Percentiles rank a stretch among this genome's conserved stretches.
phyloP scores from a whole-genome alignment of 2,888 invertebrate species.

The Scaeva pyrastri region DNA sequence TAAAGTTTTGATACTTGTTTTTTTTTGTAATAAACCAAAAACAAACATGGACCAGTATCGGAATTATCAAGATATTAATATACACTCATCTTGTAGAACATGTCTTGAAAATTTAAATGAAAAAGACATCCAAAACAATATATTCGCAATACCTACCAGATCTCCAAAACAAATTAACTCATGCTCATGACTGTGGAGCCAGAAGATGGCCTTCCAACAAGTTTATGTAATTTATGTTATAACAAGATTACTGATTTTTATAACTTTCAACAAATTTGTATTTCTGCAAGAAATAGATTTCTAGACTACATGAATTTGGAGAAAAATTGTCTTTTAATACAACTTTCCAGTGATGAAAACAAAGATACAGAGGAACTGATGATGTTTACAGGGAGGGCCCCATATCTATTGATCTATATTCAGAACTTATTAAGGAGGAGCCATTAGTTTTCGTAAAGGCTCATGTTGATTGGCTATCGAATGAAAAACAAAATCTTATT shows the following conservation, averaged over 20 bases:
- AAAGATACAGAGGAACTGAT: background rate
- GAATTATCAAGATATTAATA: constrained; percentile 76
- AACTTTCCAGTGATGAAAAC: background rate
- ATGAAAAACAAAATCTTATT: background rate
- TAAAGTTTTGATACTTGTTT: no score
- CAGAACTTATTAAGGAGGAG: background rate
- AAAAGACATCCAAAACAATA: constrained; percentile 78
- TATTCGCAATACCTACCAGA: constrained; percentile 81
- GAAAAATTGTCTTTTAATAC: constrained; percentile 68
- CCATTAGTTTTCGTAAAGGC: background rate
- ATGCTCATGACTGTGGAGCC: constrained; percentile 81
- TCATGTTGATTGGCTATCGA: background rate
- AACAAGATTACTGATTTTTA: constrained; percentile 80
- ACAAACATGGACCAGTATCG: constrained; percentile 70
- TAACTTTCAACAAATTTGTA: constrained; percentile 80
- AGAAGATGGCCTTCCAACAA: constrained; percentile 81
- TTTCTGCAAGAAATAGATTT: constrained; percentile 80
- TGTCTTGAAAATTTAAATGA: constrained; percentile 80
- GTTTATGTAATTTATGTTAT: constrained; percentile 80
- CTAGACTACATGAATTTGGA: constrained; percentile 79
- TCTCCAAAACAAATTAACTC: constrained; percentile 80
- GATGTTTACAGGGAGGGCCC: background rate
- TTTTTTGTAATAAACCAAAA: no score
- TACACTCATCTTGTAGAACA: constrained; percentile 81
- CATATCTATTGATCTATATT: background rate